Evolutionary conservation across 2,888 invertebrate species (phyloP).

Genomic region (Muscina levida): DNA sequence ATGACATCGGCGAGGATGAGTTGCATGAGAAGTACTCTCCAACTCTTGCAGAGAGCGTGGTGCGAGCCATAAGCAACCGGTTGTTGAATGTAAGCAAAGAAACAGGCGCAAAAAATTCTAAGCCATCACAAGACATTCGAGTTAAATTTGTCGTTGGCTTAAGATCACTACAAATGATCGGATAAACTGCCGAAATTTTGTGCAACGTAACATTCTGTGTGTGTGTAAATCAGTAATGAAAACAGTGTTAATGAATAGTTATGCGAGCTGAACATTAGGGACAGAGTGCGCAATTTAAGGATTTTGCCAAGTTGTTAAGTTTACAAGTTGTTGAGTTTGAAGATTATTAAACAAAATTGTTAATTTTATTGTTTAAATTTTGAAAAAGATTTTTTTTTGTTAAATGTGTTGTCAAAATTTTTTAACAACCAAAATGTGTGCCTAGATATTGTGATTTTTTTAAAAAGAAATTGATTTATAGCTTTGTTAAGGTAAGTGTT

Average conservation of each 20-base stretch:
- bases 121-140: neutral
- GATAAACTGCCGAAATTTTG: neutral
- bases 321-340: neutral
- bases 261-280: no score
- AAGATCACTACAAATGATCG: neutral
- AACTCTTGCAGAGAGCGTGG: neutral
- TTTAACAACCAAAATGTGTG: neutral
- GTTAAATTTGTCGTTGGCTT: conserved; percentile 11
- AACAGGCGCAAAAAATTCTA: conserved; percentile 17
- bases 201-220: neutral
- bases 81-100: conserved; percentile 3
- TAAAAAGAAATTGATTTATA: neutral
- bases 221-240: neutral
- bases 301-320: neutral
- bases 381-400: neutral
- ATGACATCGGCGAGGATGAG: no score
- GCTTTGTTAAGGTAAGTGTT: conserved; percentile 5
- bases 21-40: no score
- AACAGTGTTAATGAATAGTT: no score
- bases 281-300: no score
- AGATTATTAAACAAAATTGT: neutral
- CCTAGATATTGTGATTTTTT: neutral
- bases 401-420: neutral
- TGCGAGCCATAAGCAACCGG: conserved; percentile 29
- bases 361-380: neutral